Conservation (phyloP, 2,113 vertebrate genomes). For the Gallinago jamesoni region DNA sequence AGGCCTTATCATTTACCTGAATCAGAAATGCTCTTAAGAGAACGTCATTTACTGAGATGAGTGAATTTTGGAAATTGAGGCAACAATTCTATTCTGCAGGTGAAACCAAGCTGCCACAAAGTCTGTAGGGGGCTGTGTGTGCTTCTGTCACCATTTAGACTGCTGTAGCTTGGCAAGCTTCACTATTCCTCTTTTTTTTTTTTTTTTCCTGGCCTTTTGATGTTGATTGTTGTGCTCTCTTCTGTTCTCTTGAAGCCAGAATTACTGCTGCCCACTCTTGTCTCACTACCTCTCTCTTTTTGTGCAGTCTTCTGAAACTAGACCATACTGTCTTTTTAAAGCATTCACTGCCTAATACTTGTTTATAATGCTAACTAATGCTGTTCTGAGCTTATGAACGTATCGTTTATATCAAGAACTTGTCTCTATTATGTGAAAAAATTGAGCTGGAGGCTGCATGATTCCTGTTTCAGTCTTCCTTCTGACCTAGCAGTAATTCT, state of each 20-base stretch:
- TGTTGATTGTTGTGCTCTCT: neutral
- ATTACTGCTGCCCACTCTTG: neutral
- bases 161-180: neutral
- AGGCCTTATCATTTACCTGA: neutral
- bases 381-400: neutral
- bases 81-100: neutral
- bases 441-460: neutral
- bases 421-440: neutral
- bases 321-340: neutral
- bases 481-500: neutral
- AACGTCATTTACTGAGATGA: neutral
- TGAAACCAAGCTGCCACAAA: neutral
- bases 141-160: neutral
- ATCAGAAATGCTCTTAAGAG: neutral
- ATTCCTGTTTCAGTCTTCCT: neutral
- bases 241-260: neutral
- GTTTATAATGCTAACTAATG: neutral
- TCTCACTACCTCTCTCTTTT: neutral
- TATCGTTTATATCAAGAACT: neutral
- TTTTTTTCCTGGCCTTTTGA: neutral
- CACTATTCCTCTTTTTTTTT: neutral
- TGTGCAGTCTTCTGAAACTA: neutral
- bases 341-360: neutral
- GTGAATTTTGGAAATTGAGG: neutral
- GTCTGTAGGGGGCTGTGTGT: neutral